Evolutionary conservation across 2,888 invertebrate genomes (phyloP), one percentile per base, ranked within the genome.

Genomic region (Stenchaetothrips biformis): DNA sequence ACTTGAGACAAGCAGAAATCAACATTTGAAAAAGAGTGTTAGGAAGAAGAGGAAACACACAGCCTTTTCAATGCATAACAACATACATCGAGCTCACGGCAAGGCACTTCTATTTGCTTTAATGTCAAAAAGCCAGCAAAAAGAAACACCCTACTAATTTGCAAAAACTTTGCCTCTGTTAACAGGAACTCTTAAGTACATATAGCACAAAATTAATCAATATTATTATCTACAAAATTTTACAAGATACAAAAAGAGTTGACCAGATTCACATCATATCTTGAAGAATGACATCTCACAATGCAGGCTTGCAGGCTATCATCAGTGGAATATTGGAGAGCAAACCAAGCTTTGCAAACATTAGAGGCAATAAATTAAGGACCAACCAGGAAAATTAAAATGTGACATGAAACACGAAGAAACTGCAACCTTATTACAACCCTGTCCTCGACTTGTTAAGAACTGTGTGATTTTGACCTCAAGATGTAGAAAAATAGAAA

Each of bases 51-150:
- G 25, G 25, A 25, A 74, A 25, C 25, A 25, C 67, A 74, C 67
- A 74, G 67, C 67, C 67, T 25, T 37, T 74, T 74, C 67, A 74
- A 18, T 59, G 59, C 18, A 74, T 25, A 74, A 25, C 25, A 74
- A 11, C 67, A 25, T 8, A 74, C 21, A 25, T 25, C 25, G 67
- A 21, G 67, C 21, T 74, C 21, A 21, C 0, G 8, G 67, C 21
- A 74, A 74, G 67, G 25, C 67, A 74, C 67, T 74, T 1, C 37
- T 37, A 37, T 37, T 37, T 21, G 67, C 67, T 74, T 74, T 11
- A 11, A 53, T 13, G 37, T 37, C 37, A 37, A 37, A 59, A 16
- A 13, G 59, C 16, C 18, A 59, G 59, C 67, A 74, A 74, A 21
- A 11, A 74, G 7, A 74, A n/a, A 74, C 67, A 25, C 4, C 4